These are phyloP conservation scores for Numenius phaeopus DNA, from an alignment of 2,797 vertebrate genomes.

Conservation along the genomic window DNA sequence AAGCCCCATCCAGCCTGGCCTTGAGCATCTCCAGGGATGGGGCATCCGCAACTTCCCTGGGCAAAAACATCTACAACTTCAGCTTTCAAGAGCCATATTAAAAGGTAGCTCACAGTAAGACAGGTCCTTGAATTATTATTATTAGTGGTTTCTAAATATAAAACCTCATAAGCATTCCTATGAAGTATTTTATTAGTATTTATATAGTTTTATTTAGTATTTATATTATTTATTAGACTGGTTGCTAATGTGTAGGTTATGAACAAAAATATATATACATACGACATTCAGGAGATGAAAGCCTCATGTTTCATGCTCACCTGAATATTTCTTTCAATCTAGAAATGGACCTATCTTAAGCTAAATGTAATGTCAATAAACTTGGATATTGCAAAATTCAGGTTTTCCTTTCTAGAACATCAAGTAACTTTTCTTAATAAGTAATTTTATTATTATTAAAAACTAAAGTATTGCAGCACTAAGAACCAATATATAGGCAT, in stretches of 20 bases:
- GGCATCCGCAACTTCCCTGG: too few relatives aligned
- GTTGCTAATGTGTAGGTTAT: background rate
- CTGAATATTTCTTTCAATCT: background rate
- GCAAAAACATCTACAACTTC: background rate
- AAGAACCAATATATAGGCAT: background rate
- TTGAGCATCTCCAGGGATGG: too few relatives aligned
- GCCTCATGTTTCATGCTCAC: background rate
- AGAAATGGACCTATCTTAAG: background rate
- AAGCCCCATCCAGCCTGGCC: too few relatives aligned
- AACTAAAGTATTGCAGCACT: background rate
- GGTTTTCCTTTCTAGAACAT: background rate
- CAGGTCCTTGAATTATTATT: background rate
- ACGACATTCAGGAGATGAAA: background rate
- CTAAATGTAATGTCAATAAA: background rate
- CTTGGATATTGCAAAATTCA: background rate
- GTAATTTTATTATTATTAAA: background rate
- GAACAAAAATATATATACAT: accelerated
- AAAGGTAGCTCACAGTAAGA: background rate
- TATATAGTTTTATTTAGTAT: too few relatives aligned
- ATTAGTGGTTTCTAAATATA: background rate
- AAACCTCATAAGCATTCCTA: background rate
- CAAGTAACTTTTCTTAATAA: background rate
- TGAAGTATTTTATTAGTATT: background rate
- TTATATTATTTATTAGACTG: too few relatives aligned
- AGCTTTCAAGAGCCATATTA: background rate